A percentile compares a stretch with the other conserved stretches of the same genome.
Evolutionary conservation across 2,113 vertebrate genomes (phyloP).

Genomic region (Athene noctua): DNA sequence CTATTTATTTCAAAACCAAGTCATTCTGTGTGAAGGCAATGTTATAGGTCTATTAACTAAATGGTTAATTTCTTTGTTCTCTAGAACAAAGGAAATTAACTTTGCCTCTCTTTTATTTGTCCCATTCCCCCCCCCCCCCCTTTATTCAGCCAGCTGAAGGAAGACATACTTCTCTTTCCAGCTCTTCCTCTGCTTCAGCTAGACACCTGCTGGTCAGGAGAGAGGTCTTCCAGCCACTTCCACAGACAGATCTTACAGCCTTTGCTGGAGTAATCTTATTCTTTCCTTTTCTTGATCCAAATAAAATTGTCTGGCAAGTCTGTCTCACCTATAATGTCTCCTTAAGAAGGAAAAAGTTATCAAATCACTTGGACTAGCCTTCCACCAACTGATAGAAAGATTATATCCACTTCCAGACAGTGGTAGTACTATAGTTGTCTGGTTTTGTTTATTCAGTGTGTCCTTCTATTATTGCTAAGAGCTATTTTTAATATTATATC

Average conservation of each 20-base stretch:
- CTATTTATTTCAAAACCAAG: not conserved
- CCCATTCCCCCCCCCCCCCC: too few species aligned
- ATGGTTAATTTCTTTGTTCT: not conserved
- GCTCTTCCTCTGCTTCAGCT: not conserved
- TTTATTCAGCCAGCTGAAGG: not conserved
- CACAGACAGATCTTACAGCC: fast-evolving
- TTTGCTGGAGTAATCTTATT: not conserved
- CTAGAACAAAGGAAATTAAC: not conserved
- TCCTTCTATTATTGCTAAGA: not conserved
- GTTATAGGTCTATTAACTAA: not conserved
- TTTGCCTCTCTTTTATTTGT: not conserved
- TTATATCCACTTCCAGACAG: not conserved
- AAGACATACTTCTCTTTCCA: not conserved
- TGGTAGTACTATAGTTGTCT: not conserved
- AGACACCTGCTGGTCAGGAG: not conserved
- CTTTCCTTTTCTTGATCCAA: not conserved
- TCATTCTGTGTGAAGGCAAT: not conserved
- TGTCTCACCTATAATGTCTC: not conserved
- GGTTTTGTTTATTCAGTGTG: not conserved
- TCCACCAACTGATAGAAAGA: not conserved
- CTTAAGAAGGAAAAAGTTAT: not conserved
- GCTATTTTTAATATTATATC: not conserved
- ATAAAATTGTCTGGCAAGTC: not conserved
- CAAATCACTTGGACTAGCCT: not conserved
- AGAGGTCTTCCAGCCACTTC: not conserved